Base-by-base conservation (phyloP, 2,888 invertebrate genomes). In the Drosophila kokeensis region DNA sequence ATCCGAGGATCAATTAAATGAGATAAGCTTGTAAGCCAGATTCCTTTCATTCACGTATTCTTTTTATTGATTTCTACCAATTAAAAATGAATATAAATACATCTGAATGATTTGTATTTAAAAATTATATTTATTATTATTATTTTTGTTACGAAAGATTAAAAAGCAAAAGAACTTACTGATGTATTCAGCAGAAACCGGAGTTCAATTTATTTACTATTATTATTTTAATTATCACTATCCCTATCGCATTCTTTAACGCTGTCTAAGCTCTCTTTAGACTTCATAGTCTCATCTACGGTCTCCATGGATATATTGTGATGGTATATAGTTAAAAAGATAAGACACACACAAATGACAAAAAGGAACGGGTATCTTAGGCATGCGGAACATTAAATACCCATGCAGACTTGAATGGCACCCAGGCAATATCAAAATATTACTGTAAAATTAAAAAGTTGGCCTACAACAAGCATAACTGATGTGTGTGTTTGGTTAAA, bases 1-100 rank as follows among this genome's bases (percentile, higher is more conserved):
- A 54, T 54, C 36, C 30, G 7, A 18, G 15, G n/a, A 32, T 53
- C 38, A 29, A 57, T n/a, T 57, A 52, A 59, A 32, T 36, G 18
- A 29, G 24, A 21, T 49, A 59, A 59, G 24, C 58, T 34, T 48
- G 45, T 24, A 27, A 59, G 24, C 24, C 32, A 11, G 32, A 7
- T 53, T 15, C 8, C 21, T 32, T 5, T 2, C 21, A 15, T 21
- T 27, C 18, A 21, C 4, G 13, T 32, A 13, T 24, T 18, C 1
- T 3, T 18, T 30, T 21, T 27, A 38, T n/a, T n/a, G 29, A 36
- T 15, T 15, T 40, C 10, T n/a, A 57, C 27, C 29, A 21, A 40
- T 38, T 29, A 38, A 27, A n/a, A 38, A n/a, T 55, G 4, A 5
- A 21, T 0, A 5, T 11, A 11, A 42, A 42, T 42, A 21, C n/a